Evolutionary conservation across 1,140 invertebrate genomes (phyloP), one percentile per base, ranked within the genome.

Genomic region (Sminthurides bifidus): DNA sequence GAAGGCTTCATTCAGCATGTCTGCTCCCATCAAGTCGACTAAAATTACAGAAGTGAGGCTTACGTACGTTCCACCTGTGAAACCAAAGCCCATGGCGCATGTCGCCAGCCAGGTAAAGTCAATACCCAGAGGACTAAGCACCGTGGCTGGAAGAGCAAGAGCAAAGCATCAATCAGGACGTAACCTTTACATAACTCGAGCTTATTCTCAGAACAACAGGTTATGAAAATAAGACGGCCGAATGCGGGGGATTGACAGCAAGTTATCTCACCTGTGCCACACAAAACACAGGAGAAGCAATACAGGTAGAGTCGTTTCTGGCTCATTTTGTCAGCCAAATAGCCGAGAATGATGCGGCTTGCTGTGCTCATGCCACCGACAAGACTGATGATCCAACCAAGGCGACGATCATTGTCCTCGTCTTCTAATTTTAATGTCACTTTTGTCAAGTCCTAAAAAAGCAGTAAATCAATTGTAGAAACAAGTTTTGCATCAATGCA

Each of bases 31-130:
- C 27, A 92, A 74, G 70, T 92, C 87, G 2, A 91, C 87, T 48
- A 92, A 70, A 44, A 91, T 86, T 1, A 91, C 88, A 5, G 87
- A 92, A 3, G 92, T 95, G 15, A 95, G 75, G 4, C 89, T 88
- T 5, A 94, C 90, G 68, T 93, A 94, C 26, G 88, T 89, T 50
- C 90, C 91, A 60, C 88, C 88, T 1, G 87, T 89, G 58, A 87
- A 82, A 26, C 92, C 92, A 70, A 86, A 96, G 1, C 81, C 72
- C 2, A 75, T 74, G n/a, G 82, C 80, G 70, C 89, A 94, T n/a
- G 84, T 48, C 5, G 79, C 76, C 52, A 93, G 75, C 2, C 78
- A 73, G 45, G 71, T 68, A 65, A 86, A 90, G 55, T 77, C 78
- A 35, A 67, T 69, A 65, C 84, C 88, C 30, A 82, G 78, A 52